Conservation (phyloP, 2,797 vertebrate species). For the Echeneis naucrates region DNA sequence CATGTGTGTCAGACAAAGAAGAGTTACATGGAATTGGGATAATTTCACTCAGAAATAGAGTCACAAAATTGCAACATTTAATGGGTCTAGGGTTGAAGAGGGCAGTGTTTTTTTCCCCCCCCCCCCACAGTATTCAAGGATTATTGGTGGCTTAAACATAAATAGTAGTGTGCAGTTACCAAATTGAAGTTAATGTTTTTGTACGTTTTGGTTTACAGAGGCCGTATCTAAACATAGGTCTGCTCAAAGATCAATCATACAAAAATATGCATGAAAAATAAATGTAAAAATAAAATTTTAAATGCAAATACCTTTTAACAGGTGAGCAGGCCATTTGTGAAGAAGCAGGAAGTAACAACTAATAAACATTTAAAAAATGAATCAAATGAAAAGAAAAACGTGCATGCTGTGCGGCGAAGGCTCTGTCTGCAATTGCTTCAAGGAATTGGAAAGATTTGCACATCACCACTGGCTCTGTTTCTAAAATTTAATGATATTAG, state of each 20-base stretch:
- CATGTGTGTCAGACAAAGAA: constrained; percentile 30
- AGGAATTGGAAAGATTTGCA: background rate
- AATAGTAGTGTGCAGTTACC: background rate
- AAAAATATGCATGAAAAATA: background rate
- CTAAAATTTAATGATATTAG: constrained; percentile 21
- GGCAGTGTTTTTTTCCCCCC: too few relatives aligned
- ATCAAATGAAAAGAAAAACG: background rate
- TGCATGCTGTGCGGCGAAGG: background rate
- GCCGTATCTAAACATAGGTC: background rate
- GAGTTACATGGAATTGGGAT: constrained; percentile 52
- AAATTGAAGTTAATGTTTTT: background rate
- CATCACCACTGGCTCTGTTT: background rate
- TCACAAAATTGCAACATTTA: background rate
- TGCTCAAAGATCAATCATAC: background rate
- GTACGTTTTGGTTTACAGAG: background rate
- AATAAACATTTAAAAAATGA: too few relatives aligned
- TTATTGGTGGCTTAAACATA: background rate
- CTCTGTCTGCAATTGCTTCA: background rate
- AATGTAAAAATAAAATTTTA: background rate
- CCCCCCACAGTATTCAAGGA: background rate
- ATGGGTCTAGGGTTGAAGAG: background rate
- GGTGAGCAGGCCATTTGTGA: background rate
- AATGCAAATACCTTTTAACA: background rate
- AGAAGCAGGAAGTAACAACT: background rate
- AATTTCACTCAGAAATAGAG: constrained; percentile 39